These are phyloP conservation scores for Cisticola juncidis DNA, from an alignment of 2,113 vertebrate species.

Conservation along the genomic window DNA sequence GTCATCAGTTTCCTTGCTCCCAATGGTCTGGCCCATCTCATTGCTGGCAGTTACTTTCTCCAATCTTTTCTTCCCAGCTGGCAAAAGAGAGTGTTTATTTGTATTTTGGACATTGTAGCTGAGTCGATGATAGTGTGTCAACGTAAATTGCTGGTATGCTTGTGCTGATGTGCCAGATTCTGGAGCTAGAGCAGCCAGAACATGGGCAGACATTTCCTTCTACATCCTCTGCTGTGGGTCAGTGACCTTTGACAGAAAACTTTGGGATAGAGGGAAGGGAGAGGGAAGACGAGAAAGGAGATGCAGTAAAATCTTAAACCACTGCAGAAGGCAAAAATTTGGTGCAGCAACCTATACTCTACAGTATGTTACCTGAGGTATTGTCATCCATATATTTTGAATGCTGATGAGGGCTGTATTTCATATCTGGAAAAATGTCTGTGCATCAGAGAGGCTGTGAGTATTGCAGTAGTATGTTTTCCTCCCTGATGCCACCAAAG, in stretches of 20 bases:
- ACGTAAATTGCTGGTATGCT: not conserved
- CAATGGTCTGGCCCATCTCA: not conserved
- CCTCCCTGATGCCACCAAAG: not conserved
- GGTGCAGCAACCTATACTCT: not conserved
- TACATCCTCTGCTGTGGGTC: not conserved
- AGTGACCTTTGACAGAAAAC: not conserved
- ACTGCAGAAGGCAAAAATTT: not conserved
- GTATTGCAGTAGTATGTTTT: not conserved
- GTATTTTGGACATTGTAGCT: not conserved
- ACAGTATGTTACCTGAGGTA: not conserved
- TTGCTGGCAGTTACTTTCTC: not conserved
- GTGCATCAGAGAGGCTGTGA: not conserved
- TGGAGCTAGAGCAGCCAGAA: not conserved
- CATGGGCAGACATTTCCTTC: not conserved
- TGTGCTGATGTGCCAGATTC: not conserved
- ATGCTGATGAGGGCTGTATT: not conserved
- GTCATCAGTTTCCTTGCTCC: not conserved
- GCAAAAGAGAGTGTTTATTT: not conserved
- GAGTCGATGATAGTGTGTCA: not conserved
- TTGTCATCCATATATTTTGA: not conserved
- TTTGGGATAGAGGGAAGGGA: not conserved
- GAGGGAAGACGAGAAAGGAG: not conserved
- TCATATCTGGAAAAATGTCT: not conserved
- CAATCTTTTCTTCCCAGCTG: not conserved
- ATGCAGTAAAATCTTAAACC: not conserved